A percentile compares a stretch with the other conserved stretches of the same genome.
Evolutionary conservation across 2,797 vertebrate genomes (phyloP).

Genomic region (Orientallactaga sibirica): DNA sequence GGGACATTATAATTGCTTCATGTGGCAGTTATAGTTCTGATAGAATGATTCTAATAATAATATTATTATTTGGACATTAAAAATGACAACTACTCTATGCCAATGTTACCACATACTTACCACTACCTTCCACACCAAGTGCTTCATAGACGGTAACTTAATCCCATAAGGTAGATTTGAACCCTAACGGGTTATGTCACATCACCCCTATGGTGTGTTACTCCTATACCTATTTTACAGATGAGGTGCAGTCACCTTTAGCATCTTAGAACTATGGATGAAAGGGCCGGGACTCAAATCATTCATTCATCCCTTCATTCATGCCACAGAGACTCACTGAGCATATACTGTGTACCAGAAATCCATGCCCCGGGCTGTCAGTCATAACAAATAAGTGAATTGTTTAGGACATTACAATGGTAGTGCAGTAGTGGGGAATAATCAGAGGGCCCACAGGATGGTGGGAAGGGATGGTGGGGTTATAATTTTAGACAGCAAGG

Average conservation of each 20-base stretch:
- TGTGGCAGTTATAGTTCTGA: not conserved
- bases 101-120: not conserved
- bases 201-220: not conserved
- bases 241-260: not conserved
- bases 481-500: not conserved
- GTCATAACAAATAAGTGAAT: not conserved
- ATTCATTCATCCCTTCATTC: not conserved
- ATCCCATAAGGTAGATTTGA: not conserved
- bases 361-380: not conserved
- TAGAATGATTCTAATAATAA: not conserved
- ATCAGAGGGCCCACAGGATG: too few relatives aligned
- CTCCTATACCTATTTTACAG: not conserved
- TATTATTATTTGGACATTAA: conserved; percentile 4
- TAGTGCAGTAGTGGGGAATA: not conserved
- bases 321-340: not conserved
- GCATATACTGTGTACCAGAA: not conserved
- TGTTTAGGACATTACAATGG: rapidly evolving
- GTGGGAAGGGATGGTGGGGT: not conserved
- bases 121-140: not conserved
- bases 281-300: conserved; percentile 2
- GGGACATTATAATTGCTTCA: conserved; percentile 32
- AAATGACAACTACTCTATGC: not conserved
- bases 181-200: not conserved
- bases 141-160: not conserved
- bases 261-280: not conserved